A percentile compares a stretch with the other conserved stretches of the same genome.
These are phyloP conservation scores for Papilio polytes DNA, from an alignment of 1,140 invertebrate species.

Conservation along the genomic window DNA sequence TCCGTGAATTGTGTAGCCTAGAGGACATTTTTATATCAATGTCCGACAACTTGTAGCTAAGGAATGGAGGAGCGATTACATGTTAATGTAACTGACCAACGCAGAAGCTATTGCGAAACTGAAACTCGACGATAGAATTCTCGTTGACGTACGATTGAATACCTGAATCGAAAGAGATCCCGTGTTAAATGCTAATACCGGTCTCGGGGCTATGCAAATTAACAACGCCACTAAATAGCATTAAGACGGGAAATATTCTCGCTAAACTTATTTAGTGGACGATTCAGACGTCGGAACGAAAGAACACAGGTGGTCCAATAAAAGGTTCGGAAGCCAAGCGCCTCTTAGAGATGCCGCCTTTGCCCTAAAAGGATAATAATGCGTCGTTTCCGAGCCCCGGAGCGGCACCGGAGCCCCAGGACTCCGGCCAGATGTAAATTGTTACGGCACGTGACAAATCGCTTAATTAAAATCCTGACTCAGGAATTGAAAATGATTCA, in stretches of 20 bases:
- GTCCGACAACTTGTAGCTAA: conserved; percentile 62
- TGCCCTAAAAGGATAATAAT: conserved; percentile 83
- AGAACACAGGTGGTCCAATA: conserved; percentile 81
- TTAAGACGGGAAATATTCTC: conserved; percentile 69
- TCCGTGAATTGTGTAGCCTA: conserved; percentile 76
- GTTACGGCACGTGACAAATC: conserved; percentile 80
- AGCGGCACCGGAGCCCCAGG: conserved; percentile 63
- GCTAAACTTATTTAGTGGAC: conserved; percentile 82
- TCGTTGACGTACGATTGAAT: conserved; percentile 47
- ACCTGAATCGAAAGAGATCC: conserved; percentile 55
- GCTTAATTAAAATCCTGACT: conserved; percentile 81
- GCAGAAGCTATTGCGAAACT: background rate
- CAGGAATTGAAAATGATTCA: conserved; percentile 65
- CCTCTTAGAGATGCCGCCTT: conserved; percentile 76
- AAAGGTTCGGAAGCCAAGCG: conserved; percentile 75
- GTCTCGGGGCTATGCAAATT: conserved; percentile 67
- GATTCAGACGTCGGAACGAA: conserved; percentile 79
- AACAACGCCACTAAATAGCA: conserved; percentile 70
- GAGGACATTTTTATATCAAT: conserved; percentile 78
- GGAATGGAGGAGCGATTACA: conserved; percentile 54
- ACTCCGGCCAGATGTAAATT: conserved; percentile 80
- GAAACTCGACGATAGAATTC: conserved; percentile 46
- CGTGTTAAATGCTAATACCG: conserved; percentile 72
- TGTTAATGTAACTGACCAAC: conserved; percentile 63
- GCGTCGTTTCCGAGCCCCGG: conserved; percentile 74